phyloP scores from a whole-genome alignment of 1,140 invertebrate species.

The Battus philenor region DNA sequence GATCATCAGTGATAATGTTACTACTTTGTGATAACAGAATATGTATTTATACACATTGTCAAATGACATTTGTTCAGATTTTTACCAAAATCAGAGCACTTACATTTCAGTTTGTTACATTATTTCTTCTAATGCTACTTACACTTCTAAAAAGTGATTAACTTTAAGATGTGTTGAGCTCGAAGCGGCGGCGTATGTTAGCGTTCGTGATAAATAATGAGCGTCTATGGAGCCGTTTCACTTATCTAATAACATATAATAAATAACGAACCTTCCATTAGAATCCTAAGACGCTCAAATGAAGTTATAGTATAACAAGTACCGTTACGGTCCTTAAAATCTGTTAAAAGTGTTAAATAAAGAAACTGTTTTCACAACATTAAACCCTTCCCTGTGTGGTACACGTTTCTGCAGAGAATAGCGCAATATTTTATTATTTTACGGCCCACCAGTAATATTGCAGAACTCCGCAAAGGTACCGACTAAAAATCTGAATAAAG shows the following conservation, averaged over 20 bases:
- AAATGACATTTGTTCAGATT: no score
- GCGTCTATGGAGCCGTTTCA: conserved; percentile 34
- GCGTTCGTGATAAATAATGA: conserved; percentile 34
- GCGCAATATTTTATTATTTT: conserved; percentile 72
- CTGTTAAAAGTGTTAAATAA: conserved; percentile 38
- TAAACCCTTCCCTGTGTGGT: conserved; percentile 56
- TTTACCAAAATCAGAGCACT: no score
- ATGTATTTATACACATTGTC: no score
- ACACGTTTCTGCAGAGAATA: conserved; percentile 60
- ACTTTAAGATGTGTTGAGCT: conserved; percentile 9
- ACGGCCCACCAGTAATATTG: conserved; percentile 53
- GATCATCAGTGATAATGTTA: no score
- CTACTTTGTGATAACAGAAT: no score
- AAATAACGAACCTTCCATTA: conserved; percentile 41
- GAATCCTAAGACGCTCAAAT: conserved; percentile 27
- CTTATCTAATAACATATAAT: conserved; percentile 37
- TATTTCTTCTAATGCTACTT: no score
- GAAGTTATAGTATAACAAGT: conserved; percentile 36
- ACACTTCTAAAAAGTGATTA: conserved; percentile 12
- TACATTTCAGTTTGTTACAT: no score
- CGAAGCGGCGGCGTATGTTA: conserved; percentile 18
- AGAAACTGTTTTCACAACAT: conserved; percentile 43
- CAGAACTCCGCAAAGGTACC: conserved; percentile 65
- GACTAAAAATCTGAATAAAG: conserved; percentile 47
- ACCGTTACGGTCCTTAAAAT: conserved; percentile 50